A percentile compares a stretch with the other conserved stretches of the same genome.
Conservation (phyloP, 2,113 vertebrate genomes). For the Apteryx mantelli region DNA sequence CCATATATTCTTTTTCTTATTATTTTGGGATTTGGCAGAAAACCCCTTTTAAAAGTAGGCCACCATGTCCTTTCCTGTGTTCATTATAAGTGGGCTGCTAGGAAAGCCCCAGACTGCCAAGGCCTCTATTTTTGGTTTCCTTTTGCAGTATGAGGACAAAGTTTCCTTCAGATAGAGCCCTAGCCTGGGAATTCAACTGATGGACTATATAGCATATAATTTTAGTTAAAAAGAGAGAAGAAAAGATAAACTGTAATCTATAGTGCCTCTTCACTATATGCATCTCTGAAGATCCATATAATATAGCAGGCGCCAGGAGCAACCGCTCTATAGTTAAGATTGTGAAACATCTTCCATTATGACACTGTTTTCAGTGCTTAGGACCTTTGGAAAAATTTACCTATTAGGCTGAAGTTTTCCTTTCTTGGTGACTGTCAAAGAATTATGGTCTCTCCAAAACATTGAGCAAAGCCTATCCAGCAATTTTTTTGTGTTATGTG, state of each 20-base stretch:
- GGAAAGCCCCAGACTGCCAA: conserved; percentile 56
- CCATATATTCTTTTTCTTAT: conserved; percentile 46
- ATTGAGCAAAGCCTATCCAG: background rate
- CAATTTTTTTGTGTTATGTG: background rate
- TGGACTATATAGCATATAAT: conserved; percentile 48
- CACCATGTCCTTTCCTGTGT: conserved; percentile 74
- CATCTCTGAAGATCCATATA: background rate
- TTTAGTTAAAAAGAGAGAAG: conserved; percentile 35
- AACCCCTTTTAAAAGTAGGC: conserved; percentile 74
- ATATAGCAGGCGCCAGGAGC: background rate
- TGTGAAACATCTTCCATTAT: background rate
- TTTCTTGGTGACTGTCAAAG: background rate
- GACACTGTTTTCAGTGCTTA: background rate
- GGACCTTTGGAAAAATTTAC: background rate
- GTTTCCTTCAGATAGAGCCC: conserved; percentile 61
- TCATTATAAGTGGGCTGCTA: conserved; percentile 60
- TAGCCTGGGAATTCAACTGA: conserved; percentile 21
- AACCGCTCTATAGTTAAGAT: background rate
- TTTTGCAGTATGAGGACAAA: conserved; percentile 48
- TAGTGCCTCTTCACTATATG: background rate
- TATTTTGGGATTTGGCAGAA: conserved; percentile 76
- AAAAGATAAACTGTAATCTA: background rate
- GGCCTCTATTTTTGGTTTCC: conserved; percentile 62
- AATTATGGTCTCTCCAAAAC: background rate
- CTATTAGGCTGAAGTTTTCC: background rate